Evolutionary conservation across 2,113 vertebrate genomes (phyloP), one percentile per base, ranked within the genome.

Genomic region (Origma solitaria): DNA sequence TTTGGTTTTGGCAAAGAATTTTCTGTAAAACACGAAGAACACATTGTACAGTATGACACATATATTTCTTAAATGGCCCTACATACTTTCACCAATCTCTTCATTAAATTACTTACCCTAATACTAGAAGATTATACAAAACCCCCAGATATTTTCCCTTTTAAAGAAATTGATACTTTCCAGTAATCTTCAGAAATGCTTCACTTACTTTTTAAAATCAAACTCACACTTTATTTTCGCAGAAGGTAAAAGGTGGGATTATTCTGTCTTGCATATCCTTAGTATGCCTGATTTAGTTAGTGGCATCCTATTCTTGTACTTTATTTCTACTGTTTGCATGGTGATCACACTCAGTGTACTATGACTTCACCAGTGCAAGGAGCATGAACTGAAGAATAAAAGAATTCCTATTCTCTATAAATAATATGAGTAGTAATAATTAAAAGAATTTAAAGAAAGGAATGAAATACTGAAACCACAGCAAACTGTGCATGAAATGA

Each of bases 1-100:
- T 98, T 98, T 85, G 98, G 97, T 99, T 99, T 99, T 99, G 99
- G 99, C 99, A 99, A 98, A 97, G 99, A 99, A 98, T 99, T 99
- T 98, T 99, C 99, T 99, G 97, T 81, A 97, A 98, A 96, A 98
- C 64, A 97, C 94, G 96, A 94, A 96, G 94, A 96, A 96, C 69
- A 58, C 86, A 85, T 86, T 81, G 94, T 87, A 97, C 78, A 92
- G 70, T 68, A 96, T 83, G 81, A 91, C 60, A 95, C 78, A 96
- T 93, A 76, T 37, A 89, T 90, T 85, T 90, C 89, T 92, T 89
- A 71, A 90, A 80, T 60, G 76, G 37, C 64, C 25, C 25, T 92
- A 70, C 24, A 57, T n/a, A 78, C 31, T 88, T 71, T 88, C 69
- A 92, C 56, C 44, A 68, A 61, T 44, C 40, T 94, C 53, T 78